These are phyloP conservation scores for Coccyzus lansbergi DNA, from an alignment of 2,797 vertebrate species.

Conservation along the genomic window DNA sequence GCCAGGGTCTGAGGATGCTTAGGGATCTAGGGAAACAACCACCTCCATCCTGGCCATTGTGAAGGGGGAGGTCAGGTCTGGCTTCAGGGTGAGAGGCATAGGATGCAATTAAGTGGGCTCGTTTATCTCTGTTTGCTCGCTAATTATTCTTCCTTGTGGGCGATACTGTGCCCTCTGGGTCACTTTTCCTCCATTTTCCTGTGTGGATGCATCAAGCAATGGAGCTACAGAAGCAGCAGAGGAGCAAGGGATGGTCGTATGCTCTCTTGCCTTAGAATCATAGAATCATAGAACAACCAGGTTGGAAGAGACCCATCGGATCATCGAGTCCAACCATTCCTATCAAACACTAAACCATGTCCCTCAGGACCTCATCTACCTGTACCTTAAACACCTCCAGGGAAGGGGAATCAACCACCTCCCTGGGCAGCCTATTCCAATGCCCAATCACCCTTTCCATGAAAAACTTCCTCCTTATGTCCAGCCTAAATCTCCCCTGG, in stretches of 20 bases:
- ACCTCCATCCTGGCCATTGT: rapidly evolving
- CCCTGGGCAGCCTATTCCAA: too few species aligned
- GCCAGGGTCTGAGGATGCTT: too few species aligned
- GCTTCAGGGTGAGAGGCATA: neutral
- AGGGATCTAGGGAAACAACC: neutral
- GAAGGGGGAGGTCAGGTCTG: neutral
- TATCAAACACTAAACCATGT: too few species aligned
- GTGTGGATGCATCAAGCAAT: rapidly evolving
- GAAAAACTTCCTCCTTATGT: too few species aligned
- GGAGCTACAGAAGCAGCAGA: neutral
- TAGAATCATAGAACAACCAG: too few species aligned
- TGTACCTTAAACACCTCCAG: too few species aligned
- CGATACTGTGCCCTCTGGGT: rapidly evolving
- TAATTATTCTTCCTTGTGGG: neutral
- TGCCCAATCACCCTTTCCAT: too few species aligned
- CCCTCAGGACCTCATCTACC: too few species aligned
- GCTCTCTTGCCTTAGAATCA: rapidly evolving
- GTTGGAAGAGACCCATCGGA: too few species aligned
- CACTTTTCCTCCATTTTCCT: neutral
- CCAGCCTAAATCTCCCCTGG: too few species aligned
- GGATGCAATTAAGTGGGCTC: neutral
- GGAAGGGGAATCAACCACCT: too few species aligned
- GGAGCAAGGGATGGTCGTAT: neutral
- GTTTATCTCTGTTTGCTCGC: neutral
- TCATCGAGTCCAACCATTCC: too few species aligned